Base-by-base conservation (phyloP, 2,113 vertebrate genomes). In the Alligator mississippiensis region DNA sequence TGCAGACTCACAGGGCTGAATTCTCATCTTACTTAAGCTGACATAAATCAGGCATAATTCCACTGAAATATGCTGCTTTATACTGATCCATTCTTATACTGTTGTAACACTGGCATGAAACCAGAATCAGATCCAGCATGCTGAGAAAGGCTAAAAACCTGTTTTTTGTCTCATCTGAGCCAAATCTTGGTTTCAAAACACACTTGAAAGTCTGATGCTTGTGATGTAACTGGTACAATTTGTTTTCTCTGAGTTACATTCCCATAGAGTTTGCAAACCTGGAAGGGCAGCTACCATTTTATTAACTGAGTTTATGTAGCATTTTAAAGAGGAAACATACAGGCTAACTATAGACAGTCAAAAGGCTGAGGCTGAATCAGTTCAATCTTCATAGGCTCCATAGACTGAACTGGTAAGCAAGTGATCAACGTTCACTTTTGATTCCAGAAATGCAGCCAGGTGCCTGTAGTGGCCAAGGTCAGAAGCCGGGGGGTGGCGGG, bases 61-160 rank as follows among this genome's bases (percentile, higher is more conserved):
- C 80, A 80, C 60, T 30, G 77, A 55, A 77, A 54, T 34, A 25
- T 62, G 16, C 14, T 87, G 59, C 61, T 85, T 89, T 64, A 83
- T 0, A 0, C 47, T 28, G 25, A 58, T 34, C 34, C n/a, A 77
- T 66, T 62, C 66, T 83, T 21, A 82, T 30, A 28, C 55, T 64
- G 25, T 47, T 80, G 55, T 61, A 84, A 74, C 38, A 66, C 59
- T 80, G 66, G n/a, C 17, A n/a, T 30, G 77, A 86, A 62, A 84
- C 61, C 3, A 4, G 72, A 82, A 28, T 54, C 70, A 70, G 47
- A 59, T 22, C 47, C 63, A 60, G 9, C 66, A 77, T 87, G 34
- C 75, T 89, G 25, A 77, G 60, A 80, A 61, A 77, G 85, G 66
- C 70, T 70, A 72, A 68, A 91, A 82, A 58, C 14, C 76, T 24